Percentiles rank a stretch among this genome's conserved stretches.
phyloP scores from a whole-genome alignment of 2,113 vertebrate genomes.

The Syngnathoides biaculeatus region DNA sequence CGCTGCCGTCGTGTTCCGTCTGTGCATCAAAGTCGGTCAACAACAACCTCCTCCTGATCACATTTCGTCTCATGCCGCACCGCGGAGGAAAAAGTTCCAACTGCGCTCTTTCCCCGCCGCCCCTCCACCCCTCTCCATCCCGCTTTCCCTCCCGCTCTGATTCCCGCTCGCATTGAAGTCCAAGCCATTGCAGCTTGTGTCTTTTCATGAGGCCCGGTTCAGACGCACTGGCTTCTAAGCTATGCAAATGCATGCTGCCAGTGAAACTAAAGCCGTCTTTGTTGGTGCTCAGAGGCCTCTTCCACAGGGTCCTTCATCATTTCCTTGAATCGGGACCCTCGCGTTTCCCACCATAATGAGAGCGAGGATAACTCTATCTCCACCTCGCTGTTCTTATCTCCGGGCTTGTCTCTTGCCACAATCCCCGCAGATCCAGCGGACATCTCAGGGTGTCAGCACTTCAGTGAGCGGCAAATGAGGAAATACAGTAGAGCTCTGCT shows the following conservation, averaged over 20 bases:
- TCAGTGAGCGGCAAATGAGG: conserved; percentile 46
- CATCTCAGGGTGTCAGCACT: conserved; percentile 28
- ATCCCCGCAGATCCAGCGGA: conserved; percentile 28
- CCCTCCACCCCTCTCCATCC: conserved; percentile 7
- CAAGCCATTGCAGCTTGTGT: conserved; percentile 65
- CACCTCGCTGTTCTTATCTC: conserved; percentile 3
- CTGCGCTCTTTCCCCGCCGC: conserved; percentile 22
- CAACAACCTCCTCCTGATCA: conserved; percentile 53
- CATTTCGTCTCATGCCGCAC: conserved; percentile 37
- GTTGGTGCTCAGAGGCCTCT: conserved; percentile 74
- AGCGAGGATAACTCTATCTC: conserved; percentile 57
- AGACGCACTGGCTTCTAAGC: conserved; percentile 75
- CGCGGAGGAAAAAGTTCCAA: conserved; percentile 37
- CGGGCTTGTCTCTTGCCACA: conserved; percentile 21
- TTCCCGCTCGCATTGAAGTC: conserved; percentile 65
- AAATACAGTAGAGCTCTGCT: conserved; percentile 20
- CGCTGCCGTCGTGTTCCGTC: conserved; percentile 23
- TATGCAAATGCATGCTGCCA: conserved; percentile 78
- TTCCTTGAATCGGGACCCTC: conserved; percentile 72
- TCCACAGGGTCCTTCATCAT: conserved; percentile 76
- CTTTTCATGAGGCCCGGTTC: conserved; percentile 75
- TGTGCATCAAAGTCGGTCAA: conserved; percentile 55
- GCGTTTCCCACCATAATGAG: conserved; percentile 74
- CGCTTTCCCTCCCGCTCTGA: conserved; percentile 22
- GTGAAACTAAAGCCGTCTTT: conserved; percentile 78